Evolutionary conservation across 2,888 invertebrate genomes (phyloP).

Genomic region (Cancer borealis): DNA sequence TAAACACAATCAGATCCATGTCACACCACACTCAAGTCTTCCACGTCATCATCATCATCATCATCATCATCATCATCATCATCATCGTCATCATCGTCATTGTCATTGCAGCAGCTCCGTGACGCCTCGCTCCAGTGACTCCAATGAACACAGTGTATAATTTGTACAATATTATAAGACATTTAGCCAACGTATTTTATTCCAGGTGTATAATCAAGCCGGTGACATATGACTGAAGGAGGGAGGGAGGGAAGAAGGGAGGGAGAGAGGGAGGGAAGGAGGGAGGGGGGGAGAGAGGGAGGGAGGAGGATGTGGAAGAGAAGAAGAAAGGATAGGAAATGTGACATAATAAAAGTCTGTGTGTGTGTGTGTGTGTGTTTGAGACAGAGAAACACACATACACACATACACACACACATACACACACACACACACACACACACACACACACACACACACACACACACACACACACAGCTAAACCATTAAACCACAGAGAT

Average conservation of each 20-base stretch:
- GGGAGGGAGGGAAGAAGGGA: neutral
- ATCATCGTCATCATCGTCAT: conserved; percentile 8
- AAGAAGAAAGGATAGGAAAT: neutral
- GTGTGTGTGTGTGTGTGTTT: neutral
- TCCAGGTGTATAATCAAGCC: neutral
- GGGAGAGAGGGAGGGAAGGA: neutral
- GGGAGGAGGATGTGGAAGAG: conserved; percentile 23
- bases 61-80: neutral
- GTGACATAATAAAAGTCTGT: neutral
- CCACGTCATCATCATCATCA: neutral
- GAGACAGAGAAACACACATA: neutral
- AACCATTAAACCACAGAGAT: neutral
- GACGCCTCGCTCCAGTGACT: neutral
- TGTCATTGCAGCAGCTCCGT: neutral
- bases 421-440: neutral
- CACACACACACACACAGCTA: too few species aligned
- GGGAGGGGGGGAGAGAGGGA: conserved; percentile 15
- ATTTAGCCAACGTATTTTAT: conserved; percentile 46
- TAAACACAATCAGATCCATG: neutral
- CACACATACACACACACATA: too few species aligned
- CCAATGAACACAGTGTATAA: conserved; percentile 16
- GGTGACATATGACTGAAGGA: neutral
- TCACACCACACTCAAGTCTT: neutral
- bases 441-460: too few species aligned
- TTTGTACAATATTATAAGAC: conserved; percentile 53